These are phyloP conservation scores for Papilio glaucus DNA, from an alignment of 1,140 invertebrate species.

Conservation along the genomic window DNA sequence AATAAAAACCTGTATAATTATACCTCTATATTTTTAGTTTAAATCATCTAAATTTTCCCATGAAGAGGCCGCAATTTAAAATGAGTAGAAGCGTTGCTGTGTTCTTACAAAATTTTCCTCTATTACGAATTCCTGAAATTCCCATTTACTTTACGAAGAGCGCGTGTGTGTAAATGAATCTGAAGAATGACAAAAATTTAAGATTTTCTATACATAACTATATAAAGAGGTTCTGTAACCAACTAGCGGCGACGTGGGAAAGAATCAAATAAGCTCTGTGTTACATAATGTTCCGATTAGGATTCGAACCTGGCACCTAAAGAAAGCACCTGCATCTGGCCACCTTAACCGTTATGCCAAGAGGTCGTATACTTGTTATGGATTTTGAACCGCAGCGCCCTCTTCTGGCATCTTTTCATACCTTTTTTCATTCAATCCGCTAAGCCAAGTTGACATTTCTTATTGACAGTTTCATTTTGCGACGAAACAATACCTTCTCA, in stretches of 20 bases:
- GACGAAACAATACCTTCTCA: background rate
- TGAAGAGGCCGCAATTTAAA: slow-evolving; percentile 4
- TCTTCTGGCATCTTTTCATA: background rate
- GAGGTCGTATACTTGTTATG: no score
- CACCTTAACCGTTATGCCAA: no score
- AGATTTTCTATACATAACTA: no score
- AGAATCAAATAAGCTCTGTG: no score
- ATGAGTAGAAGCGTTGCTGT: background rate
- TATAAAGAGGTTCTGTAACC: no score
- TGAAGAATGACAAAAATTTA: background rate
- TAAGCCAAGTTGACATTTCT: background rate
- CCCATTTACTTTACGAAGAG: background rate
- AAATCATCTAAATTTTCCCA: background rate
- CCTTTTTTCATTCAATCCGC: background rate
- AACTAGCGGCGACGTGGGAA: no score
- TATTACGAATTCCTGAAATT: slow-evolving; percentile 15
- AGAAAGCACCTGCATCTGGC: no score
- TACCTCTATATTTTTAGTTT: background rate
- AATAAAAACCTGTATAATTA: no score
- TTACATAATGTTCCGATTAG: no score
- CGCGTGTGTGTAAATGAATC: background rate
- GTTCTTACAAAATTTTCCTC: slow-evolving; percentile 21
- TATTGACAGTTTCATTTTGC: slow-evolving; percentile 14
- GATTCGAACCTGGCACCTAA: no score
- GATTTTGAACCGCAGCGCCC: background rate